A percentile compares a stretch with the other conserved stretches of the same genome.
Evolutionary conservation across 2,113 vertebrate genomes (phyloP).

Genomic region (Lamprologus ornatipinnis): DNA sequence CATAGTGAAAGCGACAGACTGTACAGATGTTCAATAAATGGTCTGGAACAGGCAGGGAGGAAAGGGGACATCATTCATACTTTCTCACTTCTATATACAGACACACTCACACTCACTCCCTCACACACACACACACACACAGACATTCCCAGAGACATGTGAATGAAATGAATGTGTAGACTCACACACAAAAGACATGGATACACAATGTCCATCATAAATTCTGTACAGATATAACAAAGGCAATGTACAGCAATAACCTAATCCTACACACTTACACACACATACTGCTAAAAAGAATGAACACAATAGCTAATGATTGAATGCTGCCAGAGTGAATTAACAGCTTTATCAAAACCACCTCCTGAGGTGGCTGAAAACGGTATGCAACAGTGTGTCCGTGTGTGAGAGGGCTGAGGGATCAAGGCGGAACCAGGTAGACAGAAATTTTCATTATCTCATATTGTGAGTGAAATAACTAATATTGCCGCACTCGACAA

Average conservation of each 20-base stretch:
- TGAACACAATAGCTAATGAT: background rate
- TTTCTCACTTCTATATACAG: background rate
- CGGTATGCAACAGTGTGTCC: background rate
- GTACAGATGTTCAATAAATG: constrained; percentile 67
- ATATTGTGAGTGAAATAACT: background rate
- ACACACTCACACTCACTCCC: background rate
- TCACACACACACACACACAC: background rate
- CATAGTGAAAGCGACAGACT: constrained; percentile 42
- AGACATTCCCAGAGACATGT: background rate
- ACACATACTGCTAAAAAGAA: background rate
- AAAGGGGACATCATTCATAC: constrained; percentile 38
- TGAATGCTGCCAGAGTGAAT: background rate
- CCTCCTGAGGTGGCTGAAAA: background rate
- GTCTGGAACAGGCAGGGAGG: constrained; percentile 47
- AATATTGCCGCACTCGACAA: background rate
- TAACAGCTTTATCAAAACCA: background rate
- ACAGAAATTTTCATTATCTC: background rate
- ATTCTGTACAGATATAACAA: background rate
- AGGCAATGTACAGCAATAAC: background rate
- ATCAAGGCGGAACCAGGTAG: background rate
- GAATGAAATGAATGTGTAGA: background rate
- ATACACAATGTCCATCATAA: background rate
- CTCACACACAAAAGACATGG: background rate
- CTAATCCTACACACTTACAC: background rate
- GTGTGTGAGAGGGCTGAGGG: background rate